Conservation (phyloP, 2,113 vertebrate genomes). For the Heterotis niloticus region DNA sequence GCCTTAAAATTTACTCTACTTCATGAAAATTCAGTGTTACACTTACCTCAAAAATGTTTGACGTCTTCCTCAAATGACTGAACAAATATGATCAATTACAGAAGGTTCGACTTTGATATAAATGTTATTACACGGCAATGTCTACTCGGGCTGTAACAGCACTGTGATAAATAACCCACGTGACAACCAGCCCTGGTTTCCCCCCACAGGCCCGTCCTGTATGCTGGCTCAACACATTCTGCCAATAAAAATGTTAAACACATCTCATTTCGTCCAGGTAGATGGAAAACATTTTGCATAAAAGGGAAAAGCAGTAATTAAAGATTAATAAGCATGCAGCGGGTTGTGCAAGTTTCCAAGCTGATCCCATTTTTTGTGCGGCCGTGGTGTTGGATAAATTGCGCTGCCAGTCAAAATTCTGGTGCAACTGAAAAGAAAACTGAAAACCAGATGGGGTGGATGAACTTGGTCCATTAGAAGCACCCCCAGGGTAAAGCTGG, state of each 20-base stretch:
- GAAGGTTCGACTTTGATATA: too few species aligned
- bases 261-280: not conserved
- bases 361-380: not conserved
- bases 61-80: too few species aligned
- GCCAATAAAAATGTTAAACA: not conserved
- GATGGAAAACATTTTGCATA: not conserved
- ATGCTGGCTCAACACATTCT: too few species aligned
- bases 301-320: not conserved
- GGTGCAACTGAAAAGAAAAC: not conserved
- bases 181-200: too few species aligned
- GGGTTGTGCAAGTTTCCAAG: not conserved
- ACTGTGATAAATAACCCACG: too few species aligned
- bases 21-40: too few species aligned
- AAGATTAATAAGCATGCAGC: not conserved
- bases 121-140: too few species aligned
- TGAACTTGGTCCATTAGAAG: constrained; percentile 10
- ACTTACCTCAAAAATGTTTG: too few species aligned
- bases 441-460: not conserved
- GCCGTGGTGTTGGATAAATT: not conserved
- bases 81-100: too few species aligned
- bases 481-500: not conserved
- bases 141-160: too few species aligned
- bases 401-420: not conserved
- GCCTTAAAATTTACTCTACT: too few species aligned
- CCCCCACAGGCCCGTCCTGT: too few species aligned